phyloP scores from a whole-genome alignment of 2,113 vertebrate species.

The Colius striatus region DNA sequence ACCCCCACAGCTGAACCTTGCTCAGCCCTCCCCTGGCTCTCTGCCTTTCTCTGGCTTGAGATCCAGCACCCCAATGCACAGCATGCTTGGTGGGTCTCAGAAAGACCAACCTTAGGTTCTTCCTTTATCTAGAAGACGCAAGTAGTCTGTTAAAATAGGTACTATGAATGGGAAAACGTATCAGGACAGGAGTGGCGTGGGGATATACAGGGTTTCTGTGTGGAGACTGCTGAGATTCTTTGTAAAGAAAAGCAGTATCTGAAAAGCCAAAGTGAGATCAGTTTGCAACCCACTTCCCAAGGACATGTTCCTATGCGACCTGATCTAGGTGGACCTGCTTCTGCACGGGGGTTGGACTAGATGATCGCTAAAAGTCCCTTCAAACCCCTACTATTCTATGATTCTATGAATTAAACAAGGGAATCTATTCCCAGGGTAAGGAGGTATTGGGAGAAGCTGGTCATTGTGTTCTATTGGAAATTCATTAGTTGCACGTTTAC shows the following conservation, averaged over 20 bases:
- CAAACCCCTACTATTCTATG: too few relatives aligned
- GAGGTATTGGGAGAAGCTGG: neutral
- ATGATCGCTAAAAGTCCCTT: too few relatives aligned
- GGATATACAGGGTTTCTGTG: neutral
- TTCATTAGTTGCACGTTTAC: neutral
- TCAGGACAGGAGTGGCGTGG: neutral
- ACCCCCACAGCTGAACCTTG: rapidly evolving
- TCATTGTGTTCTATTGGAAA: neutral
- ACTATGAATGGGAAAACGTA: neutral
- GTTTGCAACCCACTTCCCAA: neutral
- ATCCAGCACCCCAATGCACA: neutral
- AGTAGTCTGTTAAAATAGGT: neutral
- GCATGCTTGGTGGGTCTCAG: neutral
- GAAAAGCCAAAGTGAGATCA: neutral
- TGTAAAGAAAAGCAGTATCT: neutral
- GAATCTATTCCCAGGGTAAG: neutral
- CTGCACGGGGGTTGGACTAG: too few relatives aligned
- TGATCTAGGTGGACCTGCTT: too few relatives aligned
- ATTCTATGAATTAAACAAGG: neutral
- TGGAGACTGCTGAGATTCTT: neutral
- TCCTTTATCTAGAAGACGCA: neutral
- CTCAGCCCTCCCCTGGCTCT: rapidly evolving
- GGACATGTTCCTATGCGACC: too few relatives aligned
- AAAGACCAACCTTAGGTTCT: neutral
- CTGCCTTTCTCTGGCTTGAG: neutral